Evolutionary conservation across 2,113 vertebrate species (phyloP), one percentile per base, ranked within the genome.

Genomic region (Arenaria interpres): DNA sequence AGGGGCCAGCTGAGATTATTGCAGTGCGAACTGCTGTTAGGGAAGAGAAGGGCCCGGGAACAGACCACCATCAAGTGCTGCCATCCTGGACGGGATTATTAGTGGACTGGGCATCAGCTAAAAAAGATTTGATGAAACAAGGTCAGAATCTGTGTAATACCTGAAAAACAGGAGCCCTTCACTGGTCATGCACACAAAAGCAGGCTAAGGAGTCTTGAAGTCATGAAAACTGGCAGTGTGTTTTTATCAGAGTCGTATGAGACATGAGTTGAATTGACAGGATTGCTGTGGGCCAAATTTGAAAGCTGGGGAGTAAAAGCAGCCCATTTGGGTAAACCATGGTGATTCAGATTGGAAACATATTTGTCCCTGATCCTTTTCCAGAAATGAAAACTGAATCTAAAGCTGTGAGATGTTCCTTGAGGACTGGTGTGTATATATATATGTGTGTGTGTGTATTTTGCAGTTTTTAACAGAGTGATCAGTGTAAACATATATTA

Each of bases 21-120:
- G 0, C 24, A 64, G 32, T 13, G 21, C 41, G 8, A 3, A 2
- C 30, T 2, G 4, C 23, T 56, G 13, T 39, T 46, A 37, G 23
- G 13, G 50, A 77, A 69, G 39, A 71, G 37, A 51, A 75, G 13
- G 21, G 32, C 14, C 24, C 20, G 37, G 28, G 22, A 30, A 59
- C 8, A 69, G 12, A 60, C 23, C 30, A 41, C 21, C 24, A 59
- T 30, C 37, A 30, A 8, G 17, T 30, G 33, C 45, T 74, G 50
- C 41, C 2, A 2, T 56, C 28, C 82, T 81, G 64, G 25, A 37
- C 82, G 54, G 28, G 41, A n/a, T 50, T 2, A 1, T 20, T 56
- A 69, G 20, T 56, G 54, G 12, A 14, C 14, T 28, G 43, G 14
- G 8, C 8, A 69, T 32, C 56, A 45, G 8, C 22, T 32, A 7